Conservation (phyloP, 2,888 invertebrate species). For the Beris morrisii region DNA sequence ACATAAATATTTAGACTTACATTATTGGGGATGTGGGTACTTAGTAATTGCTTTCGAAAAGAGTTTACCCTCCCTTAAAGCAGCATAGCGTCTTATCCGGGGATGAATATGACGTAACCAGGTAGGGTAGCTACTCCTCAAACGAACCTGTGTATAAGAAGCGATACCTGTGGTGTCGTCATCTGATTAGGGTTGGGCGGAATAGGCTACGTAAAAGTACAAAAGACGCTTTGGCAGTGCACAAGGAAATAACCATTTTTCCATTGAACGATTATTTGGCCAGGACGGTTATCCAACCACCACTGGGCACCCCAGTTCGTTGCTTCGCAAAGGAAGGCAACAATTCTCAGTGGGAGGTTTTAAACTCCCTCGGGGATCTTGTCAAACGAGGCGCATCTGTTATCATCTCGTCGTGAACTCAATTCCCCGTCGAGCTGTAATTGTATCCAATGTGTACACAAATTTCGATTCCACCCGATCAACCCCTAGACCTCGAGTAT, state of each 20-base stretch:
- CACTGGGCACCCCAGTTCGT: conserved; percentile 15
- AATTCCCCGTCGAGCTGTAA: conserved; percentile 40
- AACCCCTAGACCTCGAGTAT: conserved; percentile 16
- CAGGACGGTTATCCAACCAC: conserved; percentile 20
- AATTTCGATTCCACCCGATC: conserved; percentile 39
- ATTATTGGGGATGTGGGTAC: conserved; percentile 34
- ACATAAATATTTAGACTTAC: conserved; percentile 39
- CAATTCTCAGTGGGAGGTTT: conserved; percentile 44
- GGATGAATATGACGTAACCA: conserved; percentile 7
- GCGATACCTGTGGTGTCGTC: conserved; percentile 26
- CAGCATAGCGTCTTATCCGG: not conserved
- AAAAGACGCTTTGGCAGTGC: conserved; percentile 1
- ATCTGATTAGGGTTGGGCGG: conserved; percentile 27
- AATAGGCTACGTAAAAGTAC: not conserved
- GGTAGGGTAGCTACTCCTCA: no score
- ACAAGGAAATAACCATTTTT: conserved; percentile 33
- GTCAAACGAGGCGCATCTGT: conserved; percentile 46
- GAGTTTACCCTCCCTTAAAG: conserved; percentile 25
- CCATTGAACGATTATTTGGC: conserved; percentile 37
- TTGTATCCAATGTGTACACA: conserved; percentile 44
- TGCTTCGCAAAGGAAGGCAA: conserved; percentile 15
- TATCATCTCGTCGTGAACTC: conserved; percentile 40
- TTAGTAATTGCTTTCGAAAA: conserved; percentile 39
- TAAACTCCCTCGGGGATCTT: conserved; percentile 43
- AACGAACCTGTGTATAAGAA: conserved; percentile 10